phyloP scores from a whole-genome alignment of 1,140 invertebrate species.

The Episyrphus balteatus region DNA sequence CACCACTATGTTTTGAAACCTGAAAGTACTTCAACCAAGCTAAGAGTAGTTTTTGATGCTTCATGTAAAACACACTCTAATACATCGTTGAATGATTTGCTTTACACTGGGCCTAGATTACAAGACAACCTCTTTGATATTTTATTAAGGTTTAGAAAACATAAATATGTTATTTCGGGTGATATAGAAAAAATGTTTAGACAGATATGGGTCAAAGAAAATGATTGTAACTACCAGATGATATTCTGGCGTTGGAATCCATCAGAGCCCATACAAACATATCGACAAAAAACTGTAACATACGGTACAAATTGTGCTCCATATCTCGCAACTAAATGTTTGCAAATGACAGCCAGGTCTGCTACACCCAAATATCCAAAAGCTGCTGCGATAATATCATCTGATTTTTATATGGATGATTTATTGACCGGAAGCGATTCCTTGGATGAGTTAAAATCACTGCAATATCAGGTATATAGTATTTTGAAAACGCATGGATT shows the following conservation, averaged over 20 bases:
- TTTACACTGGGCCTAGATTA: conserved; percentile 3
- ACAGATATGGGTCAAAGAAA: conserved; percentile 12
- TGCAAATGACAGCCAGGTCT: conserved; percentile 21
- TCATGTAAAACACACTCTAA: conserved; percentile 7
- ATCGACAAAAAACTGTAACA: conserved; percentile 18
- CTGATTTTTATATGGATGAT: conserved; percentile 41
- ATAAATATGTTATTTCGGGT: conserved; percentile 12
- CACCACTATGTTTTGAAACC: conserved; percentile 21
- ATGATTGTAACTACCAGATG: conserved; percentile 24
- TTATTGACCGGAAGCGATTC: conserved; percentile 27
- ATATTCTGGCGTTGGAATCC: conserved; percentile 28
- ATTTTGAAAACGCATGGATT: conserved; percentile 4
- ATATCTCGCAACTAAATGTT: conserved; percentile 25
- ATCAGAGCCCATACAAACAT: conserved; percentile 10
- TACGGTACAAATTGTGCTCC: conserved; percentile 27
- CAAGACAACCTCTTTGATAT: conserved; percentile 16
- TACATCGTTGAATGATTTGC: conserved; percentile 9
- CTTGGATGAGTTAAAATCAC: conserved; percentile 1
- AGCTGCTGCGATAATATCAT: conserved; percentile 16
- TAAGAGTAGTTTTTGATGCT: too few relatives aligned
- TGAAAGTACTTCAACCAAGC: conserved; percentile 11
- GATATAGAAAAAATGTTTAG: conserved; percentile 28
- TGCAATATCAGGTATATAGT: neutral
- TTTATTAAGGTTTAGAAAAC: conserved; percentile 34
- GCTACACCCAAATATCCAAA: conserved; percentile 12